Conservation (phyloP, 2,797 vertebrate genomes). For the Pyrrhura leucotis region DNA sequence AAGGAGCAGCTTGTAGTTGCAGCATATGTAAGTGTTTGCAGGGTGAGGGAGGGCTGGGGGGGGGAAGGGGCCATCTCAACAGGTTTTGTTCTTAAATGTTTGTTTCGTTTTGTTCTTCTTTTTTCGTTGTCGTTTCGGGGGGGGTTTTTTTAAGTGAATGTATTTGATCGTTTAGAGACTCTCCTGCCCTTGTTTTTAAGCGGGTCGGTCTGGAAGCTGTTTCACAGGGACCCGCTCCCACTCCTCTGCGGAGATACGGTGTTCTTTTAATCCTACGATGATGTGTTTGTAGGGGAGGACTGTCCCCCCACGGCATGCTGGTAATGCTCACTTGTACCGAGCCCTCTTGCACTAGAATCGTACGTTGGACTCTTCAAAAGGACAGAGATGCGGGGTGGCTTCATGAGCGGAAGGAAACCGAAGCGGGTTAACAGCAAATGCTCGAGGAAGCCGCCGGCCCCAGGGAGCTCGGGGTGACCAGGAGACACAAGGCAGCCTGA, state of each 20-base stretch:
- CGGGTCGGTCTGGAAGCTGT: conserved; percentile 9
- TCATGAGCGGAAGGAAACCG: not conserved
- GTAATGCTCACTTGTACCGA: conserved; percentile 70
- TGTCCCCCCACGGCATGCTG: conserved; percentile 53
- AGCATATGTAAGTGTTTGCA: conserved; percentile 61
- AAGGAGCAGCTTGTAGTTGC: conserved; percentile 56
- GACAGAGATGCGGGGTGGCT: conserved; percentile 2
- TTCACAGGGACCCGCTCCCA: not conserved
- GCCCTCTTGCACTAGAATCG: conserved; percentile 64
- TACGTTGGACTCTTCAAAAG: conserved; percentile 34
- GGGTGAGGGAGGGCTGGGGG: conserved; percentile 48
- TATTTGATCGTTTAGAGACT: conserved; percentile 59
- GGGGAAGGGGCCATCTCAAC: conserved; percentile 54
- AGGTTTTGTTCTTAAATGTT: conserved; percentile 47
- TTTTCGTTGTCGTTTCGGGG: not conserved
- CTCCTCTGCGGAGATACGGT: conserved; percentile 35
- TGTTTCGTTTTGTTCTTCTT: not conserved
- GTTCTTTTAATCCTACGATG: conserved; percentile 59
- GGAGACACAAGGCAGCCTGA: not conserved
- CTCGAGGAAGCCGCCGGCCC: not conserved
- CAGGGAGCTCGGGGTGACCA: not conserved
- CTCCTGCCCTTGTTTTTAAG: conserved; percentile 56
- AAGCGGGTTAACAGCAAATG: conserved; percentile 18
- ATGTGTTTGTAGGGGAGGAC: conserved; percentile 56
- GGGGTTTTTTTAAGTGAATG: conserved; percentile 36